Evolutionary conservation across 2,888 invertebrate species (phyloP), one percentile per base, ranked within the genome.

Genomic region (Gortyna flavago): DNA sequence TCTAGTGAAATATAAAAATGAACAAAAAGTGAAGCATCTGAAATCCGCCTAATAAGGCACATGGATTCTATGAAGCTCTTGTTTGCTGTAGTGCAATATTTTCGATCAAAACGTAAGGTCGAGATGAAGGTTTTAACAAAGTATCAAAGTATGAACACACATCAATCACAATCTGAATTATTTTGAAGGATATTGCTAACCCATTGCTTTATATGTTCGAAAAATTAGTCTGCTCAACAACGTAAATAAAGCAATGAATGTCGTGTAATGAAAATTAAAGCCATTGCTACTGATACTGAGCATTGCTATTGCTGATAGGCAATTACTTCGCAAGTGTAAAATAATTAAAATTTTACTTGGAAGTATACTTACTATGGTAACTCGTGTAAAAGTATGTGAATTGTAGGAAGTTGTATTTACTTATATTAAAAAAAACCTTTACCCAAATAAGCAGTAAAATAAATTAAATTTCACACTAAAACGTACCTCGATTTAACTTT

Each of bases 401-500:
- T 57, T 64, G 21, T 32, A 5, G 13, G 9, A 54, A 32, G 32
- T 51, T 7, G 1, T 21, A 38, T 6, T 6, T 35, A 35, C 35
- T 32, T n/a, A 18, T 35, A 54, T 8, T 35, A 6, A 11, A 51
- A 44, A 51, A 29, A 16, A 2, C 3, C 6, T 51, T 18, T 41
- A 41, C 9, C 41, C 29, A 66, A 71, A 73, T 64, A 54, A 21
- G 54, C 51, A 25, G 38, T 59, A 16, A 18, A 62, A 59, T 77
- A 75, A 69, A 66, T 54, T 57, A 69, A 67, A 75, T 25, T 29
- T 54, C 54, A 64, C 61, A 51, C 80, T 57, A 62, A 66, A 76
- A 78, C 54, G 68, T 74, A 57, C 61, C 44, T 62, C 64, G 67
- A 72, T 75, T 38, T 71, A 78, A 86, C 41, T 81, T 79, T 74